Evolutionary conservation across 2,888 invertebrate genomes (phyloP).

Genomic region (Polyommatus iphigenia): DNA sequence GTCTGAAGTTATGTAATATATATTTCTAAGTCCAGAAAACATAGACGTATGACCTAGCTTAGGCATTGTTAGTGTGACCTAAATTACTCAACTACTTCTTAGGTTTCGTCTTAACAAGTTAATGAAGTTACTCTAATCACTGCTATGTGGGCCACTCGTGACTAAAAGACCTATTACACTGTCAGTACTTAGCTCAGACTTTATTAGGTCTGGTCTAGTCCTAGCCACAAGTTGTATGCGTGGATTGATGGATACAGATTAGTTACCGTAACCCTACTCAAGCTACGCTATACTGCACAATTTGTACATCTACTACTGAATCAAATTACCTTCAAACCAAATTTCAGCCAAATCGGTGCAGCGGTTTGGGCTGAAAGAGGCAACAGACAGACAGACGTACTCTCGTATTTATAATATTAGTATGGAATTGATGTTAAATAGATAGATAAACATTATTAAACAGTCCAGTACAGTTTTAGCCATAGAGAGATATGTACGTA

Average conservation of each 20-base stretch:
- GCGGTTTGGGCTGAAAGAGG: too few relatives aligned
- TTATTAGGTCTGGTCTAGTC: not conserved
- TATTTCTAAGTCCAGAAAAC: not conserved
- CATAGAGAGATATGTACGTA: too few relatives aligned
- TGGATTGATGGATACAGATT: not conserved
- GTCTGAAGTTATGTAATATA: not conserved
- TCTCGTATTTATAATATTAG: too few relatives aligned
- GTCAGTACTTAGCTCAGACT: conserved; percentile 9
- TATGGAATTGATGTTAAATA: too few relatives aligned
- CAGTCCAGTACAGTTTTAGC: too few relatives aligned
- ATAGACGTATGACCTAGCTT: not conserved
- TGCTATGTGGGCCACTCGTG: conserved; percentile 14
- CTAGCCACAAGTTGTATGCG: not conserved
- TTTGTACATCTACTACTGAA: too few relatives aligned
- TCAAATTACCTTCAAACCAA: too few relatives aligned
- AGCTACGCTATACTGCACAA: too few relatives aligned
- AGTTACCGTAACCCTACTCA: not conserved
- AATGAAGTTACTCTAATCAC: conserved; percentile 21
- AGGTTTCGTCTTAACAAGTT: conserved; percentile 29
- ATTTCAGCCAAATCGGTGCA: too few relatives aligned
- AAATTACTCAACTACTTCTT: conserved; percentile 19
- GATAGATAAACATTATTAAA: too few relatives aligned
- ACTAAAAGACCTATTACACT: conserved; percentile 9
- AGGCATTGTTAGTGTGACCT: conserved; percentile 10
- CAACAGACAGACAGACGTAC: too few relatives aligned